Base-by-base conservation (phyloP, 1,140 invertebrate genomes). In the Asobara japonica region DNA sequence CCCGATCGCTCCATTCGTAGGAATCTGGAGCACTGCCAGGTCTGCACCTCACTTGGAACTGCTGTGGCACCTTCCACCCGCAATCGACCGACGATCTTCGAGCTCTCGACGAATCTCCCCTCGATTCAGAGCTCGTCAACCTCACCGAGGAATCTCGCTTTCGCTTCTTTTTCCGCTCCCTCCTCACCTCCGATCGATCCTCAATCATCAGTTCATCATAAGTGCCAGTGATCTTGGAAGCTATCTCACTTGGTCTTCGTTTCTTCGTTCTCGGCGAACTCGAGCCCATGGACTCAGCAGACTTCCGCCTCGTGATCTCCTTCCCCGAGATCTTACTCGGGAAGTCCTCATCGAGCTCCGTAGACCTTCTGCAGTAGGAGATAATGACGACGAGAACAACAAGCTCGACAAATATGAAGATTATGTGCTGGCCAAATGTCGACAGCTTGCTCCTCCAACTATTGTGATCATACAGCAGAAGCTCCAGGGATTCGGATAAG, bases 161-260 rank as follows among this genome's bases (percentile, higher is more conserved):
- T 74, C 79, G 87, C 79, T 80, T 87, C 78, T 79, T 82, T 48
- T 80, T 80, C 67, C 77, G 78, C 51, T 83, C 81, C 51, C 80
- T 88, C 74, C 78, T 89, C 72, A 30, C 76, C 72, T 76, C 75
- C 3, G 72, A 51, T 30, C 71, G 61, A 74, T 51, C 74, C 66
- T 86, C 81, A 6, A 89, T 88, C 79, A 90, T 84, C 4, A 90
- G 67, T 22, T 90, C 87, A 33, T 86, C 78, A 71, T 92, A 90
- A 3, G 88, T 89, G 61, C 91, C 89, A 13, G 86, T 88, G 73
- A 94, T 94, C 29, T 89, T 90, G 29, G 94, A 89, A 0, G 93
- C 93, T 76, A 95, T 93, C 79, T 95, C 94, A 78, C 93, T 95
- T 0, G 93, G 93, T 62, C 94, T 83, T 25, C 93, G 85, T 64